These are phyloP conservation scores for Dryobates pubescens DNA, from an alignment of 2,797 vertebrate genomes.

Conservation along the genomic window DNA sequence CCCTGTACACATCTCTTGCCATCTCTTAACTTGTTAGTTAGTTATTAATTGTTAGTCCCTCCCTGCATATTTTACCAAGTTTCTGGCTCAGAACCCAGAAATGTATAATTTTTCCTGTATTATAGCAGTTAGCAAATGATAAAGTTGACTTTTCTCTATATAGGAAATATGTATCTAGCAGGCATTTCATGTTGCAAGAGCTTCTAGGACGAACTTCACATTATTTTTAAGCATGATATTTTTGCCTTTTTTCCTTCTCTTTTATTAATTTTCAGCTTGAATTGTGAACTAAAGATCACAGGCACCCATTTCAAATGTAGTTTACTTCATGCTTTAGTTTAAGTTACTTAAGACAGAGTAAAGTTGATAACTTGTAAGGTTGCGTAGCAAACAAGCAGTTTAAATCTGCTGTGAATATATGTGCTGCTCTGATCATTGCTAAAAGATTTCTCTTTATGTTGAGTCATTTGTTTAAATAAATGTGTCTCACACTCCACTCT, in stretches of 20 bases:
- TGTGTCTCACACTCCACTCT: not conserved
- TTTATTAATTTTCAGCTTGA: not conserved
- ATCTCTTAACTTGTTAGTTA: not conserved
- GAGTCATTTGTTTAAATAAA: not conserved
- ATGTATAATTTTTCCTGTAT: not conserved
- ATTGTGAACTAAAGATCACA: not conserved
- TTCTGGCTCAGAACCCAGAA: not conserved
- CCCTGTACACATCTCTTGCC: not conserved
- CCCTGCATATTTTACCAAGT: not conserved
- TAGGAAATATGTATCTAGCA: constrained; percentile 34
- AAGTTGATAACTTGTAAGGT: not conserved
- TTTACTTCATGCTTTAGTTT: not conserved
- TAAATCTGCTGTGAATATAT: not conserved
- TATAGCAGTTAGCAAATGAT: not conserved
- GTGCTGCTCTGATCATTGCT: not conserved
- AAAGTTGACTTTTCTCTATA: not conserved
- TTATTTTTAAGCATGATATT: constrained; percentile 20
- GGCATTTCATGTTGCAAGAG: constrained; percentile 31
- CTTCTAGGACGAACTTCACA: not conserved
- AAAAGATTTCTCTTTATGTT: not conserved
- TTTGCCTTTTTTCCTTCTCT: not conserved
- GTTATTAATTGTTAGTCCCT: not conserved
- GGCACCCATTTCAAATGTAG: not conserved
- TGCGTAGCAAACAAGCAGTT: not conserved
- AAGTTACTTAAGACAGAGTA: not conserved